Evolutionary conservation across 2,888 invertebrate species (phyloP).

Genomic region (Aphidius colemani): DNA sequence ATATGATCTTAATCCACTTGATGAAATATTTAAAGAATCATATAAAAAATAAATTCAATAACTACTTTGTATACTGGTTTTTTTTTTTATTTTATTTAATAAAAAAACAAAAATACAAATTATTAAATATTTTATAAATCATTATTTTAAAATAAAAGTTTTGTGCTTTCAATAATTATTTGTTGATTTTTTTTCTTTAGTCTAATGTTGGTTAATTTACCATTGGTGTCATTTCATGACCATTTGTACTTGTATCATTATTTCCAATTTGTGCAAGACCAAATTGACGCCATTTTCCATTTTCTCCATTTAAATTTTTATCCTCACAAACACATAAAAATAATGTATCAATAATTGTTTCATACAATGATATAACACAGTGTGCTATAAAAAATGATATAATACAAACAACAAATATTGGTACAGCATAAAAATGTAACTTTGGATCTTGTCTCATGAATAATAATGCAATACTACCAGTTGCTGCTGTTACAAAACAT

Average conservation of each 20-base stretch:
- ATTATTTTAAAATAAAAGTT: too few species aligned
- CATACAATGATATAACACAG: constrained; percentile 89
- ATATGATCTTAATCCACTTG: constrained; percentile 74
- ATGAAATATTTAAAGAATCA: constrained; percentile 71
- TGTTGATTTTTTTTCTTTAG: too few species aligned
- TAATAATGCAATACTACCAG: constrained; percentile 78
- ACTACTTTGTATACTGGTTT: too few species aligned
- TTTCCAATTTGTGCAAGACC: constrained; percentile 50
- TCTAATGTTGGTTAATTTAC: too few species aligned
- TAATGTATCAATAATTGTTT: constrained; percentile 94
- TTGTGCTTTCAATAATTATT: too few species aligned
- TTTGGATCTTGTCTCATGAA: constrained; percentile 74
- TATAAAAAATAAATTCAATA: too few species aligned
- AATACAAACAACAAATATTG: constrained; percentile 81
- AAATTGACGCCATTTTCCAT: constrained; percentile 62
- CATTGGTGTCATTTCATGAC: constrained; percentile 61
- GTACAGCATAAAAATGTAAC: constrained; percentile 83
- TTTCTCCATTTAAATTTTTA: constrained; percentile 78
- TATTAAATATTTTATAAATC: too few species aligned
- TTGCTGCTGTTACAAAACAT: constrained; percentile 80
- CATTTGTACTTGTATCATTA: constrained; percentile 48
- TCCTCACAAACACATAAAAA: constrained; percentile 95
- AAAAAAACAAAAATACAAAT: too few species aligned
- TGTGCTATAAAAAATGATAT: constrained; percentile 93
- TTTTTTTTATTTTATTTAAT: too few species aligned